A percentile compares a stretch with the other conserved stretches of the same genome.
Conservation (phyloP, 2,797 vertebrate genomes). For the Euthynnus affinis region DNA sequence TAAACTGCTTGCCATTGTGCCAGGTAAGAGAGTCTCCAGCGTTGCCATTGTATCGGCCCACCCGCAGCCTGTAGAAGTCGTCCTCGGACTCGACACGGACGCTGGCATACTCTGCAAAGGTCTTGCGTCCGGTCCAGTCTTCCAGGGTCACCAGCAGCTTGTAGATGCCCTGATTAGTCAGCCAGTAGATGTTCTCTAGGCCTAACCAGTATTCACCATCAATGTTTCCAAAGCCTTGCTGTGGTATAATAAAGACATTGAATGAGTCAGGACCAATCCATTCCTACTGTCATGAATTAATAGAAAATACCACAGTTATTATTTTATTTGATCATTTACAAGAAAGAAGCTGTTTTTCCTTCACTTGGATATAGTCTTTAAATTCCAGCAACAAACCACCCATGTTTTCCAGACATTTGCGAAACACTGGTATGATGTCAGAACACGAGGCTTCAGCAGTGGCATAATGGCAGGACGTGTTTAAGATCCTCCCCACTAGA, state of each 20-base stretch:
- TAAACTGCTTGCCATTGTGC: constrained; percentile 94
- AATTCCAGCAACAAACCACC: constrained; percentile 8
- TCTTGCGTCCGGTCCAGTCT: constrained; percentile 92
- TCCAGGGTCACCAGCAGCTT: constrained; percentile 92
- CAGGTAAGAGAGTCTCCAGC: constrained; percentile 93
- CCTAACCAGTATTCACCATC: constrained; percentile 97
- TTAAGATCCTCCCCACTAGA: constrained; percentile 20
- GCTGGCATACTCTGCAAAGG: constrained; percentile 92
- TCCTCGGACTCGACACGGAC: constrained; percentile 90
- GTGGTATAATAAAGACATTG: constrained; percentile 21
- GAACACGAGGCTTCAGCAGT: constrained; percentile 4
- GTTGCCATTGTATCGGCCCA: constrained; percentile 91
- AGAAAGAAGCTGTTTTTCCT: constrained; percentile 1
- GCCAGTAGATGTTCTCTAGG: constrained; percentile 94
- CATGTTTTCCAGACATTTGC: constrained; percentile 34
- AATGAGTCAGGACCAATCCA: constrained; percentile 17
- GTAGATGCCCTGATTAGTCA: constrained; percentile 93
- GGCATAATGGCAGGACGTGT: constrained; percentile 28
- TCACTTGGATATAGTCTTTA: not conserved
- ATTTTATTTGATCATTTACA: not conserved
- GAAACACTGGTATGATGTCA: constrained; percentile 25
- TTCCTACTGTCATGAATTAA: constrained; percentile 9
- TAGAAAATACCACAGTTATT: not conserved
- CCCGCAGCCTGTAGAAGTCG: constrained; percentile 87
- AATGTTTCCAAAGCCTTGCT: constrained; percentile 98